Evolutionary conservation across 2,113 vertebrate genomes (phyloP).

Genomic region (Helogale parvula): DNA sequence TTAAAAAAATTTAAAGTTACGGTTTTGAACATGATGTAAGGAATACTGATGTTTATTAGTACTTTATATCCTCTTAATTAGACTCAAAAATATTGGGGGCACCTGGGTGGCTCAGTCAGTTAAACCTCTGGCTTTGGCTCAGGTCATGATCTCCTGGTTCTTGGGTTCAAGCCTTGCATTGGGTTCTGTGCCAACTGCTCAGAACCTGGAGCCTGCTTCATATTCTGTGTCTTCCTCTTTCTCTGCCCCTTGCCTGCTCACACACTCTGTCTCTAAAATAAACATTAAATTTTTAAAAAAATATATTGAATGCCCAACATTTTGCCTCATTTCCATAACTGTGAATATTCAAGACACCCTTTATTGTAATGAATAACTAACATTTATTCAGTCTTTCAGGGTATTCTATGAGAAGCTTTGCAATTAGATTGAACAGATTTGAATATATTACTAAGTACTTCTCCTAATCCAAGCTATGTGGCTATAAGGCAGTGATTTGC

Average conservation of each 20-base stretch:
- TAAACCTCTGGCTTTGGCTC: too few species aligned
- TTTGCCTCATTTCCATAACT: background rate
- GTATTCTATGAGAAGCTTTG: background rate
- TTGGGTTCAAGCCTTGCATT: too few species aligned
- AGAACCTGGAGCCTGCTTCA: too few species aligned
- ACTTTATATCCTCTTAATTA: background rate
- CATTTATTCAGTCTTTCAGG: background rate
- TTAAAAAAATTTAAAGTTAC: background rate
- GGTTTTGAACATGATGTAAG: background rate
- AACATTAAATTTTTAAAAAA: background rate
- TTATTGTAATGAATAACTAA: background rate
- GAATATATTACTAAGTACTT: background rate
- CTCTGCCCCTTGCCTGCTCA: too few species aligned
- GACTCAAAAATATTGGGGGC: background rate
- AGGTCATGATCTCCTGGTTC: too few species aligned
- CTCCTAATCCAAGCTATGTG: background rate
- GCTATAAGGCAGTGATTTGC: background rate
- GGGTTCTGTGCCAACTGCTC: too few species aligned
- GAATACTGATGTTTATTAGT: background rate
- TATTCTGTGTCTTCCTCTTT: too few species aligned
- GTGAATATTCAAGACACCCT: background rate
- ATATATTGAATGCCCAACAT: background rate
- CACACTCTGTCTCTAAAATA: too few species aligned
- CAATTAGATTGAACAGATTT: background rate
- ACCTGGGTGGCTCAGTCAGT: too few species aligned